Base-by-base conservation (phyloP, 2,888 invertebrate genomes). In the Chironomus tentans region DNA sequence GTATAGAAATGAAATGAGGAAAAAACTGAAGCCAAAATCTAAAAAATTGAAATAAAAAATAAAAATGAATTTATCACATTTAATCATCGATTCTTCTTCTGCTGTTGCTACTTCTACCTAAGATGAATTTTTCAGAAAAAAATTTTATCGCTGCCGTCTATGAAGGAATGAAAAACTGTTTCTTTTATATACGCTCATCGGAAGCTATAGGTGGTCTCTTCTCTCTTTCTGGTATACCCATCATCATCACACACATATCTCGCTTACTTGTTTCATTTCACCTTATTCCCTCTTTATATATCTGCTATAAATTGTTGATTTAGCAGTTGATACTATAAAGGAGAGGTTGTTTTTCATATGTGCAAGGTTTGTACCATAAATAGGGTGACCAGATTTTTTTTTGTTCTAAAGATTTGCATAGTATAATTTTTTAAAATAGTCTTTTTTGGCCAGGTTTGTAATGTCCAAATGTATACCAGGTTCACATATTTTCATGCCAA, bases 161-260 rank as follows among this genome's bases (percentile, higher is more conserved):
- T 56, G n/a, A 18, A 56, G 15, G 56, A 18, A 18, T 56, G 56
- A 56, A 56, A 18, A 56, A 65, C 65, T 65, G 22, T n/a, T 65
- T 65, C 71, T 24, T 50, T 70, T 70, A 21, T 70, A n/a, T 70
- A 28, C 21, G 48, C 38, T 70, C 48, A 70, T 71, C 71, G 22
- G 46, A 12, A 71, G 50, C 72, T 15, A 38, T 72, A 61, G 72
- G 72, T 72, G 72, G 72, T 72, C 72, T 70, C n/a, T 65, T 65
- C 65, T 65, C 65, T 24, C 10, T 62, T 24, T 4, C 56, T 56
- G 4, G 21, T 24, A 65, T 65, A 3, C 13, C n/a, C 38, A 38
- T 38, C 38, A 38, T 38, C 38, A 38, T 38, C 38, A 38, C 38
- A 38, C 38, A 38, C 38, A 28, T 56, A n/a, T 15, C 56, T 56